Evolutionary conservation across 2,113 vertebrate genomes (phyloP), one percentile per base, ranked within the genome.

Genomic region (Scortum barcoo): DNA sequence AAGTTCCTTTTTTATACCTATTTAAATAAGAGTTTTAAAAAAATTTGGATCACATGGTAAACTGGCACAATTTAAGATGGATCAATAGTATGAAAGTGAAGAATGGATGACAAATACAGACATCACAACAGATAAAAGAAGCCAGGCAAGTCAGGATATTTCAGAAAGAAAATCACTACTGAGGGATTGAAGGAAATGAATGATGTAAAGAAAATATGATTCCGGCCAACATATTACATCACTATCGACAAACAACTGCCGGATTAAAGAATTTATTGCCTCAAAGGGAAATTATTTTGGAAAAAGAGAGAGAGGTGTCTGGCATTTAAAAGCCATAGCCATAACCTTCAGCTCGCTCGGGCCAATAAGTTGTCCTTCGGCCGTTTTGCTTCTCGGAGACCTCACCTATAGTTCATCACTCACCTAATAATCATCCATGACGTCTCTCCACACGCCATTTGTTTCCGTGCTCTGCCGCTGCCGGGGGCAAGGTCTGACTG

Each of bases 401-500:
- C 26, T 1, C 40, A 26, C 33, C 20, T 36, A 36, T 63, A 77
- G 57, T 56, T 79, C 86, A 74, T 80, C 76, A 77, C 53, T 74
- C 78, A 60, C 62, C 70, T 66, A 78, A 88, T 82, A 76, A 74
- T 68, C 60, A n/a, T 36, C 75, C 30, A 2, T 58, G 78, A 72
- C 54, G 81, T 66, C 5, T 48, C 82, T 84, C 69, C 75, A 61
- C 83, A 78, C 26, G 33, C 80, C 44, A 51, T 89, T 86, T 82
- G 83, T 66, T 83, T 78, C 54, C 24, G 48, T 36, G 57, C 51
- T 28, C 40, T 72, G 73, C n/a, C 4, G 5, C 26, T 8, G 76
- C 88, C 58, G 2, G 38, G 62, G 80, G 83, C 78, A 78, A 92
- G 78, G 77, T 88, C 83, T 68, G 48, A 11, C 82, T 54, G 12